phyloP scores from a whole-genome alignment of 2,888 invertebrate genomes.

The Xanthostigma xanthostigma region DNA sequence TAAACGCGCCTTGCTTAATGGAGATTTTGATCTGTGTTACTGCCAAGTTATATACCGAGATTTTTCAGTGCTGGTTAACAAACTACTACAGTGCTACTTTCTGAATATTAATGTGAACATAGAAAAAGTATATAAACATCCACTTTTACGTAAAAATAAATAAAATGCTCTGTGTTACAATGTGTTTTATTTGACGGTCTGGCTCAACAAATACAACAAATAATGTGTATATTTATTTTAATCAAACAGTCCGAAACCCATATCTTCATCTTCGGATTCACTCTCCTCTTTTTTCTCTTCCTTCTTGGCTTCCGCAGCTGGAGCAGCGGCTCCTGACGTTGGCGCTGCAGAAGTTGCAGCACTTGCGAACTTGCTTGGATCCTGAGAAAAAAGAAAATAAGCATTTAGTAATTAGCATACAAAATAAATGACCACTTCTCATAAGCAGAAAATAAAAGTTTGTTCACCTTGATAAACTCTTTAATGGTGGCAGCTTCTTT shows the following conservation, averaged over 20 bases:
- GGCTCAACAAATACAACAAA: conserved; percentile 15
- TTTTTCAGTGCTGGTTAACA: too few relatives aligned
- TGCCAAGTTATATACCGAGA: too few relatives aligned
- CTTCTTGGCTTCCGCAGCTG: conserved; percentile 49
- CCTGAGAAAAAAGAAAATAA: conserved; percentile 38
- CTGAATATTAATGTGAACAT: too few relatives aligned
- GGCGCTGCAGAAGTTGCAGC: conserved; percentile 45
- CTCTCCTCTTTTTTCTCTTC: conserved; percentile 71
- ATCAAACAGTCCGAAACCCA: conserved; percentile 94
- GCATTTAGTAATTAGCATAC: conserved; percentile 3
- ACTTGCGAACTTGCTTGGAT: conserved; percentile 87
- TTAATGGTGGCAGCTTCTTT: conserved; percentile 86
- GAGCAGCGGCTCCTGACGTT: conserved; percentile 44
- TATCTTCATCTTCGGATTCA: conserved; percentile 82
- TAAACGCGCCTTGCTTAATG: too few relatives aligned
- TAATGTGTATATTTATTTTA: conserved; percentile 29
- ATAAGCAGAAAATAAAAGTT: conserved; percentile 1
- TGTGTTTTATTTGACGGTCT: conserved; percentile 18
- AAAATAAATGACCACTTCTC: conserved; percentile 1
- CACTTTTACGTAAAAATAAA: too few relatives aligned
- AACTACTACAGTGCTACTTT: too few relatives aligned
- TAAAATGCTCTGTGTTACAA: too few relatives aligned
- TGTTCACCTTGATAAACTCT: conserved; percentile 69
- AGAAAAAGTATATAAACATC: too few relatives aligned
- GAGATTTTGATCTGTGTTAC: too few relatives aligned